Base-by-base conservation (phyloP, 2,888 invertebrate species). In the Pharmacophagus antenor region DNA sequence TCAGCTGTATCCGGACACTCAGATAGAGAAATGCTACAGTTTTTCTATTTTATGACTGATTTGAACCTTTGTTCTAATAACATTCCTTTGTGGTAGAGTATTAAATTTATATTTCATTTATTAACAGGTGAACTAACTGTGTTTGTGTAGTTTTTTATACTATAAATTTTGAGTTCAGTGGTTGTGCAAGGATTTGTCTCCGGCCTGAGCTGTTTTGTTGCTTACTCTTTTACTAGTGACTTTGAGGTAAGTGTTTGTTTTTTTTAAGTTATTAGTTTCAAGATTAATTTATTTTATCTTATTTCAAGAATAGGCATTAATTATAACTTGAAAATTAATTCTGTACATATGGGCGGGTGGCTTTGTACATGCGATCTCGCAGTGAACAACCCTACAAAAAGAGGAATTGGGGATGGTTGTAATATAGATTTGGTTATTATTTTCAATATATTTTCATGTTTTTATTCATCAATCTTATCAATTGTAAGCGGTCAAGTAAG, bases 171-270 rank as follows among this genome's bases (percentile, higher is more conserved):
- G 76, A 76, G 79, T 80, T 84, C 72, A 76, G 85, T 86, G 82
- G 76, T 83, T 83, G 85, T 85, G 82, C 79, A 84, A 83, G 88
- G 85, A 85, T 87, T 87, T 83, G 76, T 77, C 74, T 63, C 63
- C 67, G 65, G 67, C 25, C 23, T 54, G 50, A 23, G 55, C 54
- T 50, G 44, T 46, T 60, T 55, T 31, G 31, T 50, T 44, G 55
- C 21, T 46, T 60, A 60, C 31, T 27, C 22, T 21, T 20, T 20
- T 54, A 31, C 58, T 63, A 61, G 62, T 67, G 67, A 66, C 63
- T 50, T 41, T 15, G 37, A 55, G 59, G 59, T 60, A 55, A 44
- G 53, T 53, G 15, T 0, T 49, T 22, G 44, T 18, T 2, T 50
- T 37, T 22, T 20, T n/a, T 12, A 41, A 12, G 6, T 23, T 58